phyloP scores from a whole-genome alignment of 1,140 invertebrate species.

The Drosophila ogumai region DNA sequence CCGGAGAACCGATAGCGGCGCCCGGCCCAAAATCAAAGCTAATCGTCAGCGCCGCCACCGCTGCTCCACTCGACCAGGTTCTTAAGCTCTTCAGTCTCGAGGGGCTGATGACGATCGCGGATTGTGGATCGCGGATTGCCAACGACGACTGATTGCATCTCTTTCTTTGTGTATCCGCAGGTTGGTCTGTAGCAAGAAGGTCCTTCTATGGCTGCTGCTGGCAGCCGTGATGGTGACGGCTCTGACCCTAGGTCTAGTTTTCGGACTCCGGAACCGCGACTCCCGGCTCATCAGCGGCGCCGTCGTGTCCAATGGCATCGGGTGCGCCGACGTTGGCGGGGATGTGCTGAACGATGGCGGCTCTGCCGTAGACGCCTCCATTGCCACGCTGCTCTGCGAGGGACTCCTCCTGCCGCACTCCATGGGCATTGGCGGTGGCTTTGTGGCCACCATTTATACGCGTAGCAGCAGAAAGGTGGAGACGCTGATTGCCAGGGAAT shows the following conservation, averaged over 20 bases:
- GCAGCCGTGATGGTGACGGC: slow-evolving; percentile 62
- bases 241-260: slow-evolving; percentile 69
- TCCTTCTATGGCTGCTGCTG: slow-evolving; percentile 66
- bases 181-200: slow-evolving; percentile 64
- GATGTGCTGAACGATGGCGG: slow-evolving; percentile 90
- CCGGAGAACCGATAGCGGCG: slow-evolving; percentile 23
- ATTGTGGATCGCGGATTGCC: background rate
- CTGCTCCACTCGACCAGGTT: slow-evolving; percentile 18
- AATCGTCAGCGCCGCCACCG: slow-evolving; percentile 19
- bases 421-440: slow-evolving; percentile 96
- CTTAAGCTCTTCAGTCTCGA: slow-evolving; percentile 36
- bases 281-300: slow-evolving; percentile 52
- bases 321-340: slow-evolving; percentile 73
- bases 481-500: slow-evolving; percentile 92
- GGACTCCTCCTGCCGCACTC: slow-evolving; percentile 94
- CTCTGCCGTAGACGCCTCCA: slow-evolving; percentile 94
- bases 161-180: slow-evolving; percentile 22
- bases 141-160: background rate
- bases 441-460: slow-evolving; percentile 93
- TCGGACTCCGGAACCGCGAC: slow-evolving; percentile 61
- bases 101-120: slow-evolving; percentile 17
- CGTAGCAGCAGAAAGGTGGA: slow-evolving; percentile 86
- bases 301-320: slow-evolving; percentile 79
- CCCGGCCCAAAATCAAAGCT: slow-evolving; percentile 34
- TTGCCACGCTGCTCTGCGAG: slow-evolving; percentile 94